Conservation (phyloP, 2,797 vertebrate genomes). For the Orientallactaga sibirica region DNA sequence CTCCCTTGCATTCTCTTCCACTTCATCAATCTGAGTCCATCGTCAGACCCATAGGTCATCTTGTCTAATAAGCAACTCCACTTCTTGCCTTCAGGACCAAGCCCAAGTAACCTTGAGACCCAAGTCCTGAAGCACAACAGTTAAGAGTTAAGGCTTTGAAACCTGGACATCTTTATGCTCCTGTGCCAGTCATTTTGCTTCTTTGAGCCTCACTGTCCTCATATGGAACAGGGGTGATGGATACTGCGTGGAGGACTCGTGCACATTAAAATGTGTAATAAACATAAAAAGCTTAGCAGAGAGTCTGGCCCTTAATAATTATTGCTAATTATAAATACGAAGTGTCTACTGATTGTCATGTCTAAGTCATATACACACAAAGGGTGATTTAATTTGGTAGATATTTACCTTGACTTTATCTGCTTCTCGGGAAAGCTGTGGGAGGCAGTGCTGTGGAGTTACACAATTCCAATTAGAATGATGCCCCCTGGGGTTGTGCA, state of each 20-base stretch:
- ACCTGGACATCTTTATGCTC: neutral
- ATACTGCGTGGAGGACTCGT: neutral
- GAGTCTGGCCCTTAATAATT: slow-evolving; percentile 4
- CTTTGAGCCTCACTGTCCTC: neutral
- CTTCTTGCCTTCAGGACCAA: neutral
- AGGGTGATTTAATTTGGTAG: slow-evolving; percentile 41
- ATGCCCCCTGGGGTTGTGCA: slow-evolving; percentile 53
- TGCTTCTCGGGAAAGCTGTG: slow-evolving; percentile 28
- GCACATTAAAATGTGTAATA: neutral
- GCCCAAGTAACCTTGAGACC: slow-evolving; percentile 9
- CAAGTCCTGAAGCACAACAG: neutral
- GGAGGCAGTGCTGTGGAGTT: slow-evolving; percentile 7
- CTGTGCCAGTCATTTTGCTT: neutral
- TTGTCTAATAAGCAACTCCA: slow-evolving; percentile 16
- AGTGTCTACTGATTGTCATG: slow-evolving; percentile 1
- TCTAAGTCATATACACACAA: neutral
- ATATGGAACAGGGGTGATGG: neutral
- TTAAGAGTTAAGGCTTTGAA: slow-evolving; percentile 32
- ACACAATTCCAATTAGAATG: slow-evolving; percentile 34
- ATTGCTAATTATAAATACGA: slow-evolving; percentile 46
- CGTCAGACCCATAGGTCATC: neutral
- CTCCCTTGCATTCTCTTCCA: neutral
- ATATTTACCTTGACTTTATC: slow-evolving; percentile 65
- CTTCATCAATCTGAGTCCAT: neutral
- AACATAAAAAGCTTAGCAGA: neutral